A percentile compares a stretch with the other conserved stretches of the same genome.
Evolutionary conservation across 1,140 invertebrate genomes (phyloP).

Genomic region (Trichomalopsis sarcophagae): DNA sequence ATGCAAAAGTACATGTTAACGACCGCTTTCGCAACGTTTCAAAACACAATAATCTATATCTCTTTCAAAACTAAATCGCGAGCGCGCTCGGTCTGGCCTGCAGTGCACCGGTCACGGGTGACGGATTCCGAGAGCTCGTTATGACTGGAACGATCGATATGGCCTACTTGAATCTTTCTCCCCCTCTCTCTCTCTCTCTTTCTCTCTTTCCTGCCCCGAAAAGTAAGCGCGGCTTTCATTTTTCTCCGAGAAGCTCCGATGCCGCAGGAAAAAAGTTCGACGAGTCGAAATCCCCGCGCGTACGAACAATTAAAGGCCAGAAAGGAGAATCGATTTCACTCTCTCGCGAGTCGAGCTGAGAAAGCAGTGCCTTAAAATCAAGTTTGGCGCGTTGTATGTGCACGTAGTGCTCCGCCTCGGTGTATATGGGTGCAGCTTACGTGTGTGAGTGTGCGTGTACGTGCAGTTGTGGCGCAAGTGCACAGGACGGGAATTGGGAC

Average conservation of each 20-base stretch:
- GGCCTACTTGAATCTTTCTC: not conserved
- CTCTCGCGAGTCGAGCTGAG: not conserved
- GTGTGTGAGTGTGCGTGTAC: too few species aligned
- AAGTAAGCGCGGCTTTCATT: not conserved
- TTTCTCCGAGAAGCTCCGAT: not conserved
- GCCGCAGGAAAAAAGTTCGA: not conserved
- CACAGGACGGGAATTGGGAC: constrained; percentile 31
- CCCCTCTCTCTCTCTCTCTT: not conserved
- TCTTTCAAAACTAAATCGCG: not conserved
- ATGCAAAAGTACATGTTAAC: constrained; percentile 21
- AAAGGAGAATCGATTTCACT: constrained; percentile 52
- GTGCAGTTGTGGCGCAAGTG: constrained; percentile 8
- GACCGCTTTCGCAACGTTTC: constrained; percentile 31
- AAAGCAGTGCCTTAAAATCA: constrained; percentile 50
- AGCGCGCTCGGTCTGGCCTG: not conserved
- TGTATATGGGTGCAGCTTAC: not conserved
- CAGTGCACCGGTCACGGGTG: constrained; percentile 28
- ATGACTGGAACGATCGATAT: not conserved
- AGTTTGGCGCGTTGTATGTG: constrained; percentile 40
- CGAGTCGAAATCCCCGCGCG: not conserved
- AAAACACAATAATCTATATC: not conserved
- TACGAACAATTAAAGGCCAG: constrained; percentile 49
- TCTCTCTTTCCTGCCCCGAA: not conserved
- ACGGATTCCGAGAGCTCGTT: not conserved
- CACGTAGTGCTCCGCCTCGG: not conserved